Conservation (phyloP, 2,797 vertebrate genomes). For the Pogonophryne albipinna region DNA sequence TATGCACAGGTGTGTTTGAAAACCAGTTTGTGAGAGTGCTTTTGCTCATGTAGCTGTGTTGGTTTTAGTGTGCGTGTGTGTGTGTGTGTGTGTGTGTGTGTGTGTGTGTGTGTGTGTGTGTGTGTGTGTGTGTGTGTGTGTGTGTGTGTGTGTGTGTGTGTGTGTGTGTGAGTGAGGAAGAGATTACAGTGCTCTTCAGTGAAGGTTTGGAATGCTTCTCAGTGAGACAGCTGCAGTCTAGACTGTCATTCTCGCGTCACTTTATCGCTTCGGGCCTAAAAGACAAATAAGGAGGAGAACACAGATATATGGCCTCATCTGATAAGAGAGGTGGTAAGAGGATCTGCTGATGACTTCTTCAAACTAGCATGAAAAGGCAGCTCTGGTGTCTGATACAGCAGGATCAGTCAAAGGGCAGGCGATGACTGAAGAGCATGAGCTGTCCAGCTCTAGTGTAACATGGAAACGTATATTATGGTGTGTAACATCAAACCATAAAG, state of each 20-base stretch:
- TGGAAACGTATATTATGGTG: background rate
- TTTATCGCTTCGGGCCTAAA: conserved; percentile 71
- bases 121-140: no score
- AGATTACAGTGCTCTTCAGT: conserved; percentile 55
- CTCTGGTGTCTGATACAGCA: conserved; percentile 46
- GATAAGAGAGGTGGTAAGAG: conserved; percentile 77
- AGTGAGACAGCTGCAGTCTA: conserved; percentile 83
- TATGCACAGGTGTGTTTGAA: conserved; percentile 15
- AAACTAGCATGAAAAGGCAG: conserved; percentile 65
- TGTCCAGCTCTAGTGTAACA: conserved; percentile 12
- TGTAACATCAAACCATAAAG: background rate
- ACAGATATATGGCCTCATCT: conserved; percentile 71
- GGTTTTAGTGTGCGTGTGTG: background rate
- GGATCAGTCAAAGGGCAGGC: conserved; percentile 28
- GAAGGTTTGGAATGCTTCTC: conserved; percentile 67
- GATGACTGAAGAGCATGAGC: conserved; percentile 57
- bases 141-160: conserved; percentile 10
- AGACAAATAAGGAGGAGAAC: conserved; percentile 71
- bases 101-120: background rate
- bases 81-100: background rate
- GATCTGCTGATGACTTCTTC: conserved; percentile 69
- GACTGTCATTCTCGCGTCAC: conserved; percentile 76
- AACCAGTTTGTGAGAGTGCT: conserved; percentile 9
- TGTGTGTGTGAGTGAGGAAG: conserved; percentile 19
- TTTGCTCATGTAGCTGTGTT: conserved; percentile 16